Evolutionary conservation across 2,113 vertebrate genomes (phyloP).

Genomic region (Clarias gariepinus): DNA sequence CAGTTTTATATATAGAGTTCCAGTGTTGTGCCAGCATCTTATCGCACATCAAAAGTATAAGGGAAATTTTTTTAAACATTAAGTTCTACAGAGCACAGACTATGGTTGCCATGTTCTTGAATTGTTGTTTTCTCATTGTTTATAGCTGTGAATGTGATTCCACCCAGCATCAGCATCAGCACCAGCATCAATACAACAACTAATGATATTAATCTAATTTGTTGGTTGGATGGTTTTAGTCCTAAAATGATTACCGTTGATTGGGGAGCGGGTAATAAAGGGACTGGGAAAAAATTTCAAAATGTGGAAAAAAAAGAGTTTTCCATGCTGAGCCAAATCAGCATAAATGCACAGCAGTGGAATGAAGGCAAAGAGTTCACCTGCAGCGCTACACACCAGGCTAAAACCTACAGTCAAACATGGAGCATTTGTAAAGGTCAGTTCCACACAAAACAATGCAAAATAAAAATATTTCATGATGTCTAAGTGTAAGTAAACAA

Average conservation of each 20-base stretch:
- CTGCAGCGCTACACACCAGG: constrained; percentile 49
- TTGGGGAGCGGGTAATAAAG: constrained; percentile 37
- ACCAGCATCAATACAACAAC: constrained; percentile 37
- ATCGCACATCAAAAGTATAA: neutral
- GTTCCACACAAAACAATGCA: constrained; percentile 23
- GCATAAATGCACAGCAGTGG: constrained; percentile 45
- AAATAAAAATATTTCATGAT: neutral
- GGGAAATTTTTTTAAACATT: neutral
- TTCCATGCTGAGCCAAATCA: constrained; percentile 58
- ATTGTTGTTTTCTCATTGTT: constrained; percentile 35
- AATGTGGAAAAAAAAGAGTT: neutral
- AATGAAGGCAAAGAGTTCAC: constrained; percentile 36
- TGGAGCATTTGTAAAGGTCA: constrained; percentile 65
- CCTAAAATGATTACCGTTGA: constrained; percentile 26
- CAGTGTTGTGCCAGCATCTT: neutral
- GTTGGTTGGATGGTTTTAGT: constrained; percentile 58
- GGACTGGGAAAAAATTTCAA: neutral
- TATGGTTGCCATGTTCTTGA: neutral
- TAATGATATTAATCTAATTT: constrained; percentile 56
- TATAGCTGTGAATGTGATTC: constrained; percentile 16
- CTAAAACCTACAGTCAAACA: rapidly evolving
- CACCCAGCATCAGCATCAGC: constrained; percentile 59
- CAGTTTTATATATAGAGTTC: neutral
- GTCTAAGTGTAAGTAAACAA: neutral
- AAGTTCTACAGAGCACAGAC: neutral